Evolutionary conservation across 1,140 invertebrate species (phyloP).

Genomic region (Aplysia californica): DNA sequence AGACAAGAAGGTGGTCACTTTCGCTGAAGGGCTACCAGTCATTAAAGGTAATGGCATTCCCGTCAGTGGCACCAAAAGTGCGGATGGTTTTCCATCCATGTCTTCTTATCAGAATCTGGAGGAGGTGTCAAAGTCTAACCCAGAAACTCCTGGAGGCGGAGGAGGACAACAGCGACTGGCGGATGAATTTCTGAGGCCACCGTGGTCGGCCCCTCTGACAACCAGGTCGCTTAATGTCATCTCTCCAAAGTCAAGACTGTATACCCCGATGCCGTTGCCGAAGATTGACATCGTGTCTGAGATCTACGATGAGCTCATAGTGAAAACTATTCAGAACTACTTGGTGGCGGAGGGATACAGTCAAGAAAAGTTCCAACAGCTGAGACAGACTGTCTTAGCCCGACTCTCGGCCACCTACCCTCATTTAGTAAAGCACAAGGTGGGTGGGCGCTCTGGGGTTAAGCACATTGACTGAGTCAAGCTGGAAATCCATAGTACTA

Average conservation of each 20-base stretch:
- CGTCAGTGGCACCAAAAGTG: background rate
- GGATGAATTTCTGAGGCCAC: background rate
- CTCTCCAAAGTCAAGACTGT: conserved; percentile 16
- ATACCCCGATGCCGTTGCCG: conserved; percentile 14
- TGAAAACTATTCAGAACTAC: conserved; percentile 24
- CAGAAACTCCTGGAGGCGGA: background rate
- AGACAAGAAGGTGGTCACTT: conserved; percentile 12
- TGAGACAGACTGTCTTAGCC: conserved; percentile 10
- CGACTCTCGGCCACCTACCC: conserved; percentile 23
- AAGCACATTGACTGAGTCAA: too few relatives aligned
- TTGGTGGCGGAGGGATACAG: conserved; percentile 22
- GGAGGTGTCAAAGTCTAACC: background rate
- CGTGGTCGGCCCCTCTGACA: conserved; percentile 21
- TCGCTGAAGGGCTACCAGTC: conserved; percentile 14
- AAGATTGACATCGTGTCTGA: conserved; percentile 26
- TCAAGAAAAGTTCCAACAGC: background rate
- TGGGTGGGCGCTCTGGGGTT: background rate
- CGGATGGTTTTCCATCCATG: background rate
- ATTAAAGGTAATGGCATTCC: conserved; percentile 23
- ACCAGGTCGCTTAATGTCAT: conserved; percentile 5
- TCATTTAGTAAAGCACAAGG: conserved; percentile 10
- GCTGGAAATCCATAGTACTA: too few relatives aligned
- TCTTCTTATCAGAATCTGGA: background rate
- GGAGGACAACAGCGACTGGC: background rate
- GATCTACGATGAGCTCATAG: conserved; percentile 25